Base-by-base conservation (phyloP, 2,113 vertebrate species). In the Nettapus auritus region DNA sequence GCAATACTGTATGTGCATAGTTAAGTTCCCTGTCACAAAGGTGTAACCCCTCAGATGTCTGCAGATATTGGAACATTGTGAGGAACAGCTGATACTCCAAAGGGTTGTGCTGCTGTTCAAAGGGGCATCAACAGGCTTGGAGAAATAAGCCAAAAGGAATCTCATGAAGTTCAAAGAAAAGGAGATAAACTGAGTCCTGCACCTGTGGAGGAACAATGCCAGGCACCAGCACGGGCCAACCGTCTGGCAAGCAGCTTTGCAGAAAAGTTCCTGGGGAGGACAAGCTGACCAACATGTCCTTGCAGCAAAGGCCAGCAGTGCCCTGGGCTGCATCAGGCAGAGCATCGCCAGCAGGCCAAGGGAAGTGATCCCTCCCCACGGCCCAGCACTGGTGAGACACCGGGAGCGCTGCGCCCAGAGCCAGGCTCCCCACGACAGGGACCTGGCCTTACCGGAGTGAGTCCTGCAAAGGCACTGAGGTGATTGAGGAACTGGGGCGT, bases 381-480 rank as follows among this genome's bases (percentile, higher is more conserved):
- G 20, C 57, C 38, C 59, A 81, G 18, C 12, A 6, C 26, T 60
- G n/a, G 13, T 1, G 2, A 60, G 23, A 69, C 50, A 44, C 5
- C 22, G 38, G 66, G 48, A 86, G 34, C 2, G 3, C 50, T 66
- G 23, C 20, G 8, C 13, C 50, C 66, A 78, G 23, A 9, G 23
- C 62, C 55, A 21, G 20, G 31, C 12, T 69, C 8, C n/a, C 44
- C 38, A 29, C 17, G 20, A 23, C 59, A 25, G 7, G 60, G 28
- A 79, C 2, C 22, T 0, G 0, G 42, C 42, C 21, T 16, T 38
- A 55, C 8, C 9, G 1, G 25, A 91, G 9, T 0, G 0, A 89
- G 56, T 22, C 67, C 53, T 57, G 64, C 64, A 21, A 73, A 82
- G 18, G 31, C 20, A 48, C 48, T 7, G 31, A 48, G 22, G 13